These are phyloP conservation scores for Orchesellides sinensis DNA, from an alignment of 2,888 invertebrate species.

Conservation along the genomic window DNA sequence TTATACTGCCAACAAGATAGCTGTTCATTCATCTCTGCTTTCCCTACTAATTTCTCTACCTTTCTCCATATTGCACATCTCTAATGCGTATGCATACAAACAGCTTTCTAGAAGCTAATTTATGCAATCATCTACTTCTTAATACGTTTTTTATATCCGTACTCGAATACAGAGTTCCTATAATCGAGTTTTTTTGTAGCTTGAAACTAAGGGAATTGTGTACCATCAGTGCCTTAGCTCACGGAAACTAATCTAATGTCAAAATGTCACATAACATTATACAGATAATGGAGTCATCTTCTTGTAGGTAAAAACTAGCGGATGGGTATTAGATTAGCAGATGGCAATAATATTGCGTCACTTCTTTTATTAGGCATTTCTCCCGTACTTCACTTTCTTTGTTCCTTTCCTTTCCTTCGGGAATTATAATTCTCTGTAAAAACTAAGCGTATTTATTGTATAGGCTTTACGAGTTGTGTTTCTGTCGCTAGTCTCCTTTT, in stretches of 20 bases:
- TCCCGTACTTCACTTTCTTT: no score
- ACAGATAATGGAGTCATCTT: slow-evolving; percentile 39
- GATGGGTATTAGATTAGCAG: slow-evolving; percentile 65
- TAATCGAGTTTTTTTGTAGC: neutral
- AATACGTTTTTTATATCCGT: slow-evolving; percentile 4
- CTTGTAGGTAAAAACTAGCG: slow-evolving; percentile 62
- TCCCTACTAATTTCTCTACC: slow-evolving; percentile 25
- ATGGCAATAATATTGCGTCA: slow-evolving; percentile 59
- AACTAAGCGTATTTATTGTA: neutral
- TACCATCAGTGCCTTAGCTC: neutral
- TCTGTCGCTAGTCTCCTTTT: neutral
- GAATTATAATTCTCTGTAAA: slow-evolving; percentile 45
- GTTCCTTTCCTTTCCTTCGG: slow-evolving; percentile 36
- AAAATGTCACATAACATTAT: slow-evolving; percentile 63
- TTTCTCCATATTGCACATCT: neutral
- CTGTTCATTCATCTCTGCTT: slow-evolving; percentile 55
- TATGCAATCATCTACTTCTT: slow-evolving; percentile 22
- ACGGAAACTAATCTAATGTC: slow-evolving; percentile 45
- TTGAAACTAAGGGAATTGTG: neutral
- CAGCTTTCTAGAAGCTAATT: slow-evolving; percentile 66
- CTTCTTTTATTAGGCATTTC: slow-evolving; percentile 56
- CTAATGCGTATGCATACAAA: neutral
- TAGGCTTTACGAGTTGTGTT: neutral
- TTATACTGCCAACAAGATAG: slow-evolving; percentile 50
- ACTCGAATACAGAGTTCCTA: neutral